phyloP scores from a whole-genome alignment of 2,113 vertebrate species.

The Hippocampus abdominalis region DNA sequence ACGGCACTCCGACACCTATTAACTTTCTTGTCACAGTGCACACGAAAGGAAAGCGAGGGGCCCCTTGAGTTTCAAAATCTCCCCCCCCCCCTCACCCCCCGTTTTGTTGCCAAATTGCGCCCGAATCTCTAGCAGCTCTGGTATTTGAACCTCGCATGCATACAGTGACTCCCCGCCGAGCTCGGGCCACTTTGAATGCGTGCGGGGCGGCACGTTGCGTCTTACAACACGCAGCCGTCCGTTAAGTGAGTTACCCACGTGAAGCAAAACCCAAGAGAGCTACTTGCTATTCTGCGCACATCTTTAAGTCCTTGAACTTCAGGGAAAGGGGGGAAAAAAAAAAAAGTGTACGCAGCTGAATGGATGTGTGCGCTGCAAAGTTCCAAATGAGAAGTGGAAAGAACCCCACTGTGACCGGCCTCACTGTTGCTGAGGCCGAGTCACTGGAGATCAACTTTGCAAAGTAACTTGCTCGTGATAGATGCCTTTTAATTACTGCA shows the following conservation, averaged over 20 bases:
- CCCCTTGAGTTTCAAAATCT: constrained; percentile 57
- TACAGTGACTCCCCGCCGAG: constrained; percentile 34
- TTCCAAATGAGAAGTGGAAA: constrained; percentile 51
- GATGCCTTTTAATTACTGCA: background rate
- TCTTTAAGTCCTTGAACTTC: constrained; percentile 68
- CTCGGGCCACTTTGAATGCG: constrained; percentile 30
- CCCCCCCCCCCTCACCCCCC: background rate
- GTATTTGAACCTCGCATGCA: constrained; percentile 48
- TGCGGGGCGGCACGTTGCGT: constrained; percentile 32
- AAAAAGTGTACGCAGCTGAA: constrained; percentile 54
- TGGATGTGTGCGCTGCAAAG: constrained; percentile 45
- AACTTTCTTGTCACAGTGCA: constrained; percentile 63
- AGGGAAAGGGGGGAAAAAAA: constrained; percentile 29
- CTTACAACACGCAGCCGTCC: constrained; percentile 29
- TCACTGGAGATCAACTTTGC: background rate
- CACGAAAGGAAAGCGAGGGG: constrained; percentile 52
- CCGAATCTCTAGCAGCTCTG: constrained; percentile 48
- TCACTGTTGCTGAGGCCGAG: background rate
- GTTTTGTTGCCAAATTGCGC: constrained; percentile 53
- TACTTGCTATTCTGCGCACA: constrained; percentile 79
- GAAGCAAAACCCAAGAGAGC: constrained; percentile 46
- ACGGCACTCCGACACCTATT: constrained; percentile 59
- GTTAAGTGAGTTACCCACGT: constrained; percentile 51
- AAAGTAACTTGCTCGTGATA: background rate
- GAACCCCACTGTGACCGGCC: constrained; percentile 24